Evolutionary conservation across 2,888 invertebrate species (phyloP).

Genomic region (Busseola fusca): DNA sequence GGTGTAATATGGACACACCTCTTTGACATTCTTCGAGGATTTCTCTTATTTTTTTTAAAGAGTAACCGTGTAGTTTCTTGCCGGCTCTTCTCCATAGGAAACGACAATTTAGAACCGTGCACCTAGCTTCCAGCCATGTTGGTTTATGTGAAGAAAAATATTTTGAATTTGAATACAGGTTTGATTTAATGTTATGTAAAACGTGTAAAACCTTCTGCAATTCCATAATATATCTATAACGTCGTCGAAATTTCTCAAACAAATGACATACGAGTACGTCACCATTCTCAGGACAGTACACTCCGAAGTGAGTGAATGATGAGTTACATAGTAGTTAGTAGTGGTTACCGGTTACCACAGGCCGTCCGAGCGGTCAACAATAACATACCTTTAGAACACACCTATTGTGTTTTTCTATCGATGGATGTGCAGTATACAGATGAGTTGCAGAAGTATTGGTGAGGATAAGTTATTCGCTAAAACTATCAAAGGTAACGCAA

Average conservation of each 20-base stretch:
- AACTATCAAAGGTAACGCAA: not conserved
- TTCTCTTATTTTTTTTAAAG: too few species aligned
- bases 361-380: slow-evolving; percentile 71
- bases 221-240: slow-evolving; percentile 3
- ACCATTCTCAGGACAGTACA: slow-evolving; percentile 32
- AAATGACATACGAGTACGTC: slow-evolving; percentile 40
- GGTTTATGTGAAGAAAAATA: too few species aligned
- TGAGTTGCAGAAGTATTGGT: slow-evolving; percentile 35
- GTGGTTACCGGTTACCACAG: slow-evolving; percentile 26
- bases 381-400: slow-evolving; percentile 73
- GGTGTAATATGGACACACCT: too few species aligned
- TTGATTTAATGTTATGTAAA: too few species aligned
- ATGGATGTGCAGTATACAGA: slow-evolving; percentile 12
- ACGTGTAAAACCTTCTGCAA: not conserved
- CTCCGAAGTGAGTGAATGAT: slow-evolving; percentile 37
- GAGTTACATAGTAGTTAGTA: slow-evolving; percentile 34
- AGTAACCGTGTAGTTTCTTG: not conserved
- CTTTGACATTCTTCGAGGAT: too few species aligned
- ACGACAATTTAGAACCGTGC: too few species aligned
- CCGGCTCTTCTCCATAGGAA: not conserved
- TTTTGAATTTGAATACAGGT: too few species aligned
- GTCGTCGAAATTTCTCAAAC: not conserved
- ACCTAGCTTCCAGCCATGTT: too few species aligned
- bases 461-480: not conserved
- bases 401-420: slow-evolving; percentile 74